Percentiles rank a stretch among this genome's conserved stretches.
Conservation (phyloP, 2,888 invertebrate genomes). For the Melanostoma scalare region DNA sequence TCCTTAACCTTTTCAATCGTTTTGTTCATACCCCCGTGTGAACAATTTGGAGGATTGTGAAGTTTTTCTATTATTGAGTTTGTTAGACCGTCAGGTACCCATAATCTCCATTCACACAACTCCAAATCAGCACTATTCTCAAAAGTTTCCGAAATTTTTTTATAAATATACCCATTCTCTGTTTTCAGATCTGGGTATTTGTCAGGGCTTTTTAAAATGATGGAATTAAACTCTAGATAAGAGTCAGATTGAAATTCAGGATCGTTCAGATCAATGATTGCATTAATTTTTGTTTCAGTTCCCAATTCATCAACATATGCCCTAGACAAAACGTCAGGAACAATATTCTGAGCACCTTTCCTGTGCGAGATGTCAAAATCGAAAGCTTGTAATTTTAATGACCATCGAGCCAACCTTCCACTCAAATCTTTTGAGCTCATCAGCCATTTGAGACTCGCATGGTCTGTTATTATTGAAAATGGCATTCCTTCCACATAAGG, state of each 20-base stretch:
- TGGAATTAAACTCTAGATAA: not conserved
- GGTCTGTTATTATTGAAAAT: constrained; percentile 54
- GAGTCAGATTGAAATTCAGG: not conserved
- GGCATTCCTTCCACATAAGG: constrained; percentile 51
- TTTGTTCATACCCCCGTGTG: constrained; percentile 1
- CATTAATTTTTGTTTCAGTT: not conserved
- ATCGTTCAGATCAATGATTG: not conserved
- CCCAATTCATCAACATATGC: constrained; percentile 33
- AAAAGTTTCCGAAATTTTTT: not conserved
- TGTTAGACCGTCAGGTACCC: not conserved
- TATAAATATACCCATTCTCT: not conserved
- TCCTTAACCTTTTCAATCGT: not conserved
- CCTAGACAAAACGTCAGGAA: constrained; percentile 74
- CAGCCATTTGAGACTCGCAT: constrained; percentile 58
- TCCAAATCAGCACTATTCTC: not conserved
- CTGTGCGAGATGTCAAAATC: constrained; percentile 71
- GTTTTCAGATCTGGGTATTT: not conserved
- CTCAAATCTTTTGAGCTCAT: constrained; percentile 53
- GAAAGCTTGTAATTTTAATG: constrained; percentile 73
- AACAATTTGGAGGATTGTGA: constrained; percentile 15
- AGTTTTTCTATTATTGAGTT: not conserved
- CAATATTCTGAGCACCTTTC: constrained; percentile 72
- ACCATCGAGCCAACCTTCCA: constrained; percentile 74
- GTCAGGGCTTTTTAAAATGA: constrained; percentile 6
- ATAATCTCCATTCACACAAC: constrained; percentile 1